Evolutionary conservation across 1,140 invertebrate genomes (phyloP).

Genomic region (Sitobion miscanthi): DNA sequence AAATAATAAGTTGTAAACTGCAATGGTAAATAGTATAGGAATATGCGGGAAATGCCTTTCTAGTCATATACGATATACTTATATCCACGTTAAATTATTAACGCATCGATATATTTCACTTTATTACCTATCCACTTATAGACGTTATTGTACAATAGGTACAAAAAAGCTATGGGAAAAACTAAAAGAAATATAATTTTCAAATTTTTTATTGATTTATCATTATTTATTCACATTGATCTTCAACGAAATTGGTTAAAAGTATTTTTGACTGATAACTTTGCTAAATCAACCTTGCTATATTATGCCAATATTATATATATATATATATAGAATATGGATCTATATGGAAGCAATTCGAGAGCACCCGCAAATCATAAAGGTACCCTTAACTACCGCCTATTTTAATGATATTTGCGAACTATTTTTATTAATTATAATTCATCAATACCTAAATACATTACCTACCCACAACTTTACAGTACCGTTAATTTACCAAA

Average conservation of each 20-base stretch:
- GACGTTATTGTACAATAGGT: neutral
- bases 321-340: too few relatives aligned
- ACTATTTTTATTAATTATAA: too few relatives aligned
- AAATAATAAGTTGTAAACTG: neutral
- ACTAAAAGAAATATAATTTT: neutral
- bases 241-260: neutral
- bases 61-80: neutral
- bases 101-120: neutral
- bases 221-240: neutral
- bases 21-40: neutral
- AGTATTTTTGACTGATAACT: neutral
- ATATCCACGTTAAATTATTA: neutral
- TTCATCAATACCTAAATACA: too few relatives aligned
- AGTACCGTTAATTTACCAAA: too few relatives aligned
- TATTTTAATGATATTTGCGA: too few relatives aligned
- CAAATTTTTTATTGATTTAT: neutral
- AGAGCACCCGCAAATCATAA: too few relatives aligned
- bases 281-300: neutral
- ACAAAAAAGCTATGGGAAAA: neutral
- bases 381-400: too few relatives aligned
- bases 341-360: too few relatives aligned
- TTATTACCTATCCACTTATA: neutral
- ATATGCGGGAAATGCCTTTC: neutral
- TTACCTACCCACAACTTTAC: too few relatives aligned
- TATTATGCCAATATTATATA: neutral